A percentile compares a stretch with the other conserved stretches of the same genome.
These are phyloP conservation scores for Struthio camelus DNA, from an alignment of 2,113 vertebrate genomes.

Conservation along the genomic window DNA sequence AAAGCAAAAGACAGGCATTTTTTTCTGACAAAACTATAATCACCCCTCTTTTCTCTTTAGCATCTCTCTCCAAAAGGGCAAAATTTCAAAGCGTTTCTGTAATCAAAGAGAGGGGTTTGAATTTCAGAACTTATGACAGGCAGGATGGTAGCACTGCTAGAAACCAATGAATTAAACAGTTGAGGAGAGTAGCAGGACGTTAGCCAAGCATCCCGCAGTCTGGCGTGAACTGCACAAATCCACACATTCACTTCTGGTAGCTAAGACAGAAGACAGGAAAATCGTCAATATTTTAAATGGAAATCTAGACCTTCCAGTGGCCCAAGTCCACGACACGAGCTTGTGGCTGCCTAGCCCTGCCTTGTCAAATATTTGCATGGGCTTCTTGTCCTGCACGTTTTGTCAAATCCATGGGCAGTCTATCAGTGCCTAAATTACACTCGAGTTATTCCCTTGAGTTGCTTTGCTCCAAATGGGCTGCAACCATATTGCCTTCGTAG, in stretches of 20 bases:
- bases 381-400: neutral
- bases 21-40: neutral
- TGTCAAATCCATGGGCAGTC: neutral
- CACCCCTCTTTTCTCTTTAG: neutral
- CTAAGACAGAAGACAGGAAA: neutral
- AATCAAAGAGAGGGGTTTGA: neutral
- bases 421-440: neutral
- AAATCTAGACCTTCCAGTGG: neutral
- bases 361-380: neutral
- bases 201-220: neutral
- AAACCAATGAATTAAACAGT: neutral
- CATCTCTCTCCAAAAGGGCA: neutral
- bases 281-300: neutral
- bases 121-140: neutral
- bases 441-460: neutral
- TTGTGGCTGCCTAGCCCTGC: neutral
- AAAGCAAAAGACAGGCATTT: neutral
- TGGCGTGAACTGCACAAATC: fast-evolving
- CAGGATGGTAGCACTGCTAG: neutral
- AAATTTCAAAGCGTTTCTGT: neutral
- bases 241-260: neutral
- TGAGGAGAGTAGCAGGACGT: neutral
- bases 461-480: neutral
- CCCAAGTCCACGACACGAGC: neutral
- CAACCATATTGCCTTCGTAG: neutral